Percentiles rank a stretch among this genome's conserved stretches.
Conservation (phyloP, 2,797 vertebrate genomes). For the Todus mexicanus region DNA sequence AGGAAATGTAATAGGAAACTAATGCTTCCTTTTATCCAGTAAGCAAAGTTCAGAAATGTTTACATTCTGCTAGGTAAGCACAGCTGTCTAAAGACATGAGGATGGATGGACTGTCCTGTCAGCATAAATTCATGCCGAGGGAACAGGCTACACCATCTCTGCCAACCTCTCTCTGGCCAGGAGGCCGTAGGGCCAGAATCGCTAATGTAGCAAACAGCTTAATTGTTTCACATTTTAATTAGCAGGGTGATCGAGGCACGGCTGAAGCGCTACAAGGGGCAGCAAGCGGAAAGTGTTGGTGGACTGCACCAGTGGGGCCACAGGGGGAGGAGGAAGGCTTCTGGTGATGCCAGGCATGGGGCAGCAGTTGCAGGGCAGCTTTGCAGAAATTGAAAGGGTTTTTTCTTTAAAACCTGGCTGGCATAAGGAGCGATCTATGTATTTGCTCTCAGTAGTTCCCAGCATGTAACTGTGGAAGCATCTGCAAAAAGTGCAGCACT, state of each 20-base stretch:
- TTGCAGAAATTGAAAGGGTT: not conserved
- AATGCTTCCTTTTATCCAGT: constrained; percentile 74
- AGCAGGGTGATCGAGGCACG: not conserved
- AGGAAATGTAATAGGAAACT: constrained; percentile 73
- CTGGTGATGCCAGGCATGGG: not conserved
- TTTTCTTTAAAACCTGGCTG: not conserved
- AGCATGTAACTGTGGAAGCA: not conserved
- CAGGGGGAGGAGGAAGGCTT: not conserved
- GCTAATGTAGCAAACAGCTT: constrained; percentile 43
- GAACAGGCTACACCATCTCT: not conserved
- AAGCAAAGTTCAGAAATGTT: constrained; percentile 76
- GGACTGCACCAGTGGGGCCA: fast-evolving
- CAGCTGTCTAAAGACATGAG: constrained; percentile 67
- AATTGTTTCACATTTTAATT: constrained; percentile 49
- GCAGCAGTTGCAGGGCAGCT: fast-evolving
- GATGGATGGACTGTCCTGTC: constrained; percentile 64
- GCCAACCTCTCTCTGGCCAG: not conserved
- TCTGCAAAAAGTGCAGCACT: not conserved
- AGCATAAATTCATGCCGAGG: constrained; percentile 46
- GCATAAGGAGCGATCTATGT: not conserved
- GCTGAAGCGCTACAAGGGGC: not conserved
- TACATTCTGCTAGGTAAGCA: constrained; percentile 75
- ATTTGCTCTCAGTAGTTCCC: not conserved
- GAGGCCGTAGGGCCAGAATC: constrained; percentile 1
- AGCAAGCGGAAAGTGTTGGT: not conserved